These are phyloP conservation scores for Venustoraphidia nigricollis DNA, from an alignment of 2,888 invertebrate species.

Conservation along the genomic window DNA sequence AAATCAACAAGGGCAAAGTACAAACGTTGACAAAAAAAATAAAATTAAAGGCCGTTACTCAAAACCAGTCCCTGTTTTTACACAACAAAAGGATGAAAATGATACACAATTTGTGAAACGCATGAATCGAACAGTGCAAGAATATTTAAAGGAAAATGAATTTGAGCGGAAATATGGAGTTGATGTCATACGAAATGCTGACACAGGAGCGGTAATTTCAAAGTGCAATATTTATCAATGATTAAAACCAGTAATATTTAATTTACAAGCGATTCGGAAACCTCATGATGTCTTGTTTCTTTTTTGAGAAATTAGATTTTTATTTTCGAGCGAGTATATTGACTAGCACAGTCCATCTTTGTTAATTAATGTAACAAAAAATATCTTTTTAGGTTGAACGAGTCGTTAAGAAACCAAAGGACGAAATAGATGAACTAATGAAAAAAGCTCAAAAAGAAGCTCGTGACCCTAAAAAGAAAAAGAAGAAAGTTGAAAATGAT, in stretches of 20 bases:
- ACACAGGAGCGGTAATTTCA: constrained; percentile 29
- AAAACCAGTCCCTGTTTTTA: constrained; percentile 36
- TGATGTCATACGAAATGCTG: constrained; percentile 34
- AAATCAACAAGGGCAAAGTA: constrained; percentile 13
- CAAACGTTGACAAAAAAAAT: constrained; percentile 1
- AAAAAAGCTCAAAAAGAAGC: constrained; percentile 24
- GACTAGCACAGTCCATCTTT: no score
- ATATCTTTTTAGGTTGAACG: constrained; percentile 21
- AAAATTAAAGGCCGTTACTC: constrained; percentile 20
- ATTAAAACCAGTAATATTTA: no score
- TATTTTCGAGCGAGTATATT: no score
- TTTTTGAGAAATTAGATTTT: no score
- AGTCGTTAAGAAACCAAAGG: constrained; percentile 32
- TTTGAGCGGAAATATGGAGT: constrained; percentile 47
- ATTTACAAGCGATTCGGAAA: no score
- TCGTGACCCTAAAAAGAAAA: constrained; percentile 18
- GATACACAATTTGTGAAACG: constrained; percentile 45
- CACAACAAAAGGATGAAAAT: constrained; percentile 44
- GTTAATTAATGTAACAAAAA: no score
- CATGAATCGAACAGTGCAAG: constrained; percentile 45
- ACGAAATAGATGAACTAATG: constrained; percentile 34
- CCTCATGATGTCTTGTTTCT: no score
- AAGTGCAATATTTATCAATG: no score
- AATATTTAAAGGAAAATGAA: constrained; percentile 41
- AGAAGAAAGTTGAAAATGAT: constrained; percentile 18